Percentiles rank a stretch among this genome's conserved stretches.
These are phyloP conservation scores for Triops longicaudatus DNA, from an alignment of 1,140 invertebrate species.

Conservation along the genomic window DNA sequence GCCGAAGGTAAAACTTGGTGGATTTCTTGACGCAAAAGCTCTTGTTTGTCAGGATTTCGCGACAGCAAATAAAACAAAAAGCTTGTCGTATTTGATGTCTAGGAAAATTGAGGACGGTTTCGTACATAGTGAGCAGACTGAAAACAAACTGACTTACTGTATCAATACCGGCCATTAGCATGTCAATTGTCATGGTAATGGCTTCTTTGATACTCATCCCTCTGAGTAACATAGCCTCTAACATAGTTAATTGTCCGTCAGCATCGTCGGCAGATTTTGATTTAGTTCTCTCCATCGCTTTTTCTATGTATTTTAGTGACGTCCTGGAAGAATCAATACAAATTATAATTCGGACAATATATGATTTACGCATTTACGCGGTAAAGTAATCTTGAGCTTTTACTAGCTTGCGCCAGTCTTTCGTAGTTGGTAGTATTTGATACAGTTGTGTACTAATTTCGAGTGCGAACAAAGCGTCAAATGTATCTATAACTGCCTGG, in stretches of 20 bases:
- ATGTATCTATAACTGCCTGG: conserved; percentile 23
- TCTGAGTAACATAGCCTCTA: conserved; percentile 72
- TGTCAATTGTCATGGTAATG: conserved; percentile 64
- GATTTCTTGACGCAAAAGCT: conserved; percentile 36
- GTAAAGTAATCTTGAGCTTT: conserved; percentile 28
- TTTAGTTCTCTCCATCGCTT: conserved; percentile 55
- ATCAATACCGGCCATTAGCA: conserved; percentile 75
- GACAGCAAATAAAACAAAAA: conserved; percentile 56
- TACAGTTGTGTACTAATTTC: no score
- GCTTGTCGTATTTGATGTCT: conserved; percentile 48
- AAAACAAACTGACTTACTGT: conserved; percentile 48
- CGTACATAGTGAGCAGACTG: no score
- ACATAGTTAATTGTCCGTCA: conserved; percentile 56
- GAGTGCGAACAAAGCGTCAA: not conserved
- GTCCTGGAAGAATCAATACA: no score
- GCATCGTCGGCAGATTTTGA: not conserved
- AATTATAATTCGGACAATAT: no score
- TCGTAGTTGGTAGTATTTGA: conserved; percentile 36
- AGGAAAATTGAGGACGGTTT: no score
- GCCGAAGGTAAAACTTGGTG: conserved; percentile 12
- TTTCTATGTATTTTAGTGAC: conserved; percentile 74
- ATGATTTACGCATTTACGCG: conserved; percentile 65
- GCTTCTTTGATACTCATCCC: conserved; percentile 62
- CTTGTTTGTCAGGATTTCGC: conserved; percentile 45
- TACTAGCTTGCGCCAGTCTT: not conserved